These are phyloP conservation scores for Gasterosteus nipponicus DNA, from an alignment of 2,113 vertebrate genomes.

Conservation along the genomic window DNA sequence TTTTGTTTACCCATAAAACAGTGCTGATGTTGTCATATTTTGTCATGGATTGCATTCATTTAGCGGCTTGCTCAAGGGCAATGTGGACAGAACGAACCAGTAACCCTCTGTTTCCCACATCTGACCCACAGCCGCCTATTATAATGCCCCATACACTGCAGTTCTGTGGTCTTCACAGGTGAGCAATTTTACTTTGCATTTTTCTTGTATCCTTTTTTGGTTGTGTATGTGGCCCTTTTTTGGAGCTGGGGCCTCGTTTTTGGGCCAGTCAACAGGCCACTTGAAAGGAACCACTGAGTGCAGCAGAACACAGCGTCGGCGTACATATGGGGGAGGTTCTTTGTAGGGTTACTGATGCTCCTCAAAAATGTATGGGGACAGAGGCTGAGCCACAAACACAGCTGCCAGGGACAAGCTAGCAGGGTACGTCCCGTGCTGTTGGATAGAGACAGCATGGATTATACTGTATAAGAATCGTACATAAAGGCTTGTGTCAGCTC, in stretches of 20 bases:
- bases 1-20: constrained; percentile 13
- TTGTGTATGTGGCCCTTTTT: constrained; percentile 16
- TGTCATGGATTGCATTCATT: not conserved
- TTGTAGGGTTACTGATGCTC: not conserved
- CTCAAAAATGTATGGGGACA: constrained; percentile 6
- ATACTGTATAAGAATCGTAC: not conserved
- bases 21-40: not conserved
- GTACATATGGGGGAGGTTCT: constrained; percentile 41
- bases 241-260: constrained; percentile 7
- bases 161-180: constrained; percentile 11
- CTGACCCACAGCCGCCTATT: not conserved
- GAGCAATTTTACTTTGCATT: not conserved
- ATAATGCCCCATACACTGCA: not conserved
- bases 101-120: not conserved
- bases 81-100: not conserved
- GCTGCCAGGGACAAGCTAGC: constrained; percentile 22
- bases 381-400: constrained; percentile 38
- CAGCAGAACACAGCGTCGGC: not conserved
- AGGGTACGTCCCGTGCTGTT: not conserved
- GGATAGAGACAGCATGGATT: not conserved
- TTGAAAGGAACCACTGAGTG: constrained; percentile 31
- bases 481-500: not conserved
- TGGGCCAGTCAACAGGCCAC: constrained; percentile 16
- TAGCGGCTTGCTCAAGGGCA: not conserved
- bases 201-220: not conserved